These are phyloP conservation scores for Galerucella calmariensis DNA, from an alignment of 2,888 invertebrate genomes.

Conservation along the genomic window DNA sequence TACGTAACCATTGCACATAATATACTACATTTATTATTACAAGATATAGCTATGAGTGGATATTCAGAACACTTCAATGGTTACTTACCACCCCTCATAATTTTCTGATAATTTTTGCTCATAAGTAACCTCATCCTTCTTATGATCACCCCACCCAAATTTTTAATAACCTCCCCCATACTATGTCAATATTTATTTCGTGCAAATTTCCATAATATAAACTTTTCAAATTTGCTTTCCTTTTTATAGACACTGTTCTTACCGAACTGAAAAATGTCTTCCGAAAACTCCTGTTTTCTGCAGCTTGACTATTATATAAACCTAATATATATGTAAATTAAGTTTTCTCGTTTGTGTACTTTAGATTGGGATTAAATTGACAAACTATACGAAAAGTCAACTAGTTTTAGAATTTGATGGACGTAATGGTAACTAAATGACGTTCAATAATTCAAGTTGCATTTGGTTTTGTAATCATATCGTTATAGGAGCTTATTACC, in stretches of 20 bases:
- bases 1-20: no score
- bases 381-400: conserved; percentile 4
- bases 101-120: no score
- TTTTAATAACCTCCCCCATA: no score
- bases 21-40: no score
- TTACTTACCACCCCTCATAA: no score
- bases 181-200: no score
- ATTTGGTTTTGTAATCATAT: neutral
- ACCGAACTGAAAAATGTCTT: neutral
- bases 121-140: no score
- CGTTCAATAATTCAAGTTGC: neutral
- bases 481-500: neutral
- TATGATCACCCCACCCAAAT: no score
- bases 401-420: neutral
- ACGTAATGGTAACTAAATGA: neutral
- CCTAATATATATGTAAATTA: conserved; percentile 4
- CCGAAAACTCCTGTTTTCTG: neutral
- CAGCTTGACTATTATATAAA: neutral
- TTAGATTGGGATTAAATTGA: conserved; percentile 3
- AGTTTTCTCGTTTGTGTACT: neutral
- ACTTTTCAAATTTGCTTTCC: neutral
- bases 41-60: no score
- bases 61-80: no score
- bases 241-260: neutral
- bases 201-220: neutral